Conservation (phyloP, 2,113 vertebrate genomes). For the Hippopotamus amphibius region DNA sequence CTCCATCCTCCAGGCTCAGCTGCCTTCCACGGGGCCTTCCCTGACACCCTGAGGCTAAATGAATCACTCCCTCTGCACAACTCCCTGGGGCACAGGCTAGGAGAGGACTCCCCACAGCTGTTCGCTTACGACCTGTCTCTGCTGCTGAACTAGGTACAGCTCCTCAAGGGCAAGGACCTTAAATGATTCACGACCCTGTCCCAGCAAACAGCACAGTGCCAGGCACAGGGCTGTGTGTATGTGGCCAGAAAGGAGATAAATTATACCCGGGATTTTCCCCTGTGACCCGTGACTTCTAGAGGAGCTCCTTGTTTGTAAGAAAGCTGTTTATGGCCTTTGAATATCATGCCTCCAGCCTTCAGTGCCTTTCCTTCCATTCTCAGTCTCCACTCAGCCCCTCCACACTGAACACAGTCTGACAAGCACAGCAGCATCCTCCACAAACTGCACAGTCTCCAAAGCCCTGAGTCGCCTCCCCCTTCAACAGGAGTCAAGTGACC, state of each 20-base stretch:
- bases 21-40: not conserved
- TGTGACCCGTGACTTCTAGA: slow-evolving; percentile 62
- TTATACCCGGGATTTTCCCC: slow-evolving; percentile 19
- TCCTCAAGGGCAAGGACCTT: not conserved
- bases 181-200: slow-evolving; percentile 11
- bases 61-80: not conserved
- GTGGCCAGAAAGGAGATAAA: not conserved
- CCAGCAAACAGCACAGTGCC: not conserved
- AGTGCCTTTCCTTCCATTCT: not conserved
- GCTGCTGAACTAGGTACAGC: not conserved
- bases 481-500: slow-evolving; percentile 65
- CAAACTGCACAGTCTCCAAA: slow-evolving; percentile 59
- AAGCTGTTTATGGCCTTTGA: slow-evolving; percentile 14
- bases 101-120: not conserved
- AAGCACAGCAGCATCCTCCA: not conserved
- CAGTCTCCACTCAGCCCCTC: not conserved
- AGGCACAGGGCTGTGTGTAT: not conserved
- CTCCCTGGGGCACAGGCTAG: not conserved
- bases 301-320: slow-evolving; percentile 32
- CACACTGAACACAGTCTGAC: slow-evolving; percentile 31
- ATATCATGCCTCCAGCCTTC: slow-evolving; percentile 28
- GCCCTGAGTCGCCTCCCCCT: not conserved
- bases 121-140: not conserved
- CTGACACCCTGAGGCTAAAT: not conserved
- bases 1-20: not conserved